phyloP scores from a whole-genome alignment of 2,888 invertebrate species.

The Papilio demoleus region DNA sequence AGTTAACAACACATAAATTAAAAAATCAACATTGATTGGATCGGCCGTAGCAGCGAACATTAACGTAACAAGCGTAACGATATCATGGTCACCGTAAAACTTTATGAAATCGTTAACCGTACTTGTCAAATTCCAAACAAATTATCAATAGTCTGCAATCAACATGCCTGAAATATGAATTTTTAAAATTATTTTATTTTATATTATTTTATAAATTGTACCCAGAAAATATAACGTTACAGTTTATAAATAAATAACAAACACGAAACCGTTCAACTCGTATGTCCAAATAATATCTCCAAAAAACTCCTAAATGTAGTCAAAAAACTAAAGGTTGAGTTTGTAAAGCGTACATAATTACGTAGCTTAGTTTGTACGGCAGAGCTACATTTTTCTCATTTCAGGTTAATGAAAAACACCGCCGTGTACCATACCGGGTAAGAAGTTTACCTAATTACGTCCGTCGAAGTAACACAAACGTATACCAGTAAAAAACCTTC shows the following conservation, averaged over 20 bases:
- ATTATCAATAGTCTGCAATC: neutral
- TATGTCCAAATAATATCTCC: neutral
- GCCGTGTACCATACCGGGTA: constrained; percentile 59
- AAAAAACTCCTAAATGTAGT: neutral
- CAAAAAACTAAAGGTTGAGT: neutral
- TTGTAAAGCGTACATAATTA: constrained; percentile 25
- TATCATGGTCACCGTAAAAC: constrained; percentile 11
- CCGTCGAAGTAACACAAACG: constrained; percentile 55
- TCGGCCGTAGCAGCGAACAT: constrained; percentile 43
- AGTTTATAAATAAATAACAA: too few relatives aligned
- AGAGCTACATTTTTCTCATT: constrained; percentile 73
- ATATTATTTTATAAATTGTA: neutral
- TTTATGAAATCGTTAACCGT: constrained; percentile 6
- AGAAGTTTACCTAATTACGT: constrained; percentile 68
- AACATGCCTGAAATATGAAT: neutral
- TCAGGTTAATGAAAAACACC: constrained; percentile 77
- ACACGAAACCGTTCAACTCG: too few relatives aligned
- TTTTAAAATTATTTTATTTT: neutral
- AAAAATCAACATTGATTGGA: neutral
- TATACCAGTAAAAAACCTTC: constrained; percentile 34
- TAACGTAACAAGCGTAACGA: constrained; percentile 45
- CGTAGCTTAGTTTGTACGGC: constrained; percentile 51
- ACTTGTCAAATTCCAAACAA: neutral
- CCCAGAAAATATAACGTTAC: neutral
- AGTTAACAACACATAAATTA: neutral